Base-by-base conservation (phyloP, 2,888 invertebrate genomes). In the Hypena proboscidalis region DNA sequence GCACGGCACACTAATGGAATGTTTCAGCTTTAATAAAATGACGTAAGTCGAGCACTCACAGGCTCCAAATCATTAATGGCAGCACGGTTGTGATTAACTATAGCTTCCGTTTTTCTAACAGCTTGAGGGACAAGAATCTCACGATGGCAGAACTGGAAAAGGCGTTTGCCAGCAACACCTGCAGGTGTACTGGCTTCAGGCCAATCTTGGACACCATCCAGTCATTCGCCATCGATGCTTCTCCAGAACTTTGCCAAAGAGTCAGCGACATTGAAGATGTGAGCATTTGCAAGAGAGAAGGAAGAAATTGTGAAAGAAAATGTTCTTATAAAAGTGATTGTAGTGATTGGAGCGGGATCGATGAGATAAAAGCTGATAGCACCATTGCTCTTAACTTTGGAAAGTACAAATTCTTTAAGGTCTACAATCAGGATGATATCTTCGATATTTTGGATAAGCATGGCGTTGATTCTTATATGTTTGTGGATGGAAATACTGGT, bases 171-270 rank as follows among this genome's bases (percentile, higher is more conserved):
- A 93, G 95, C 44, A 95, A 95, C 66, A 94, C 96, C 2, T 96
- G 96, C 54, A 92, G 96, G 6, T 96, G 96, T 67, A 96, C 96
- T 0, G 96, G 96, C 0, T 96, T 94, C 72, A 87, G 95, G 0
- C 93, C 96, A 0, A 96, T 96, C 46, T 71, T 96, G 47, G 95
- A 96, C 69, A 93, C 95, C 1, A 94, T 95, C 80, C 95, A 96
- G 71, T 93, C 95, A 0, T 94, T 95, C 55, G 94, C 94, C 0
- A 75, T 74, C 0, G 94, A 95, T 66, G 92, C 93, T 4, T 83
- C 91, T 4, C 85, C 92, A n/a, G 70, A 87, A 33, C 75, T 94
- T 4, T 80, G 80, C 1, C 80, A 92, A 11, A 70, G 54, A 51
- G 85, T 93, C 19, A 75, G 71, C 0, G 94, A 90, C n/a, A 90